These are phyloP conservation scores for Thamnaconus septentrionalis DNA, from an alignment of 2,113 vertebrate genomes.

Conservation along the genomic window DNA sequence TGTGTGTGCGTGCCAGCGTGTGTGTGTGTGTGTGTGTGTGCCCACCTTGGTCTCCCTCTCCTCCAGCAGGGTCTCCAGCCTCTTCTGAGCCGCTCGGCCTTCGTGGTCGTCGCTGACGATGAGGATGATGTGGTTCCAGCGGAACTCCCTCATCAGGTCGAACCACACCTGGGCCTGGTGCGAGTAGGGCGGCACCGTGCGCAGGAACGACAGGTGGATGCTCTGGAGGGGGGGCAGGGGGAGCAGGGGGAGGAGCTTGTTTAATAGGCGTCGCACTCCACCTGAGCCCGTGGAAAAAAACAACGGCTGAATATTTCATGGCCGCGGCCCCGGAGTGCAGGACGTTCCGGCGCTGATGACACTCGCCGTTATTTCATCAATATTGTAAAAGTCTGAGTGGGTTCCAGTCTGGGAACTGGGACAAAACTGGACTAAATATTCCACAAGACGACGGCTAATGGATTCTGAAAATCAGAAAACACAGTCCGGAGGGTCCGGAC, in stretches of 20 bases:
- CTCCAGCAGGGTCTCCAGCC: constrained; percentile 95
- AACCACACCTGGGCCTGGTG: constrained; percentile 99
- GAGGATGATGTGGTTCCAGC: constrained; percentile 97
- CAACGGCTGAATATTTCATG: constrained; percentile 28
- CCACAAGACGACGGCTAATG: neutral
- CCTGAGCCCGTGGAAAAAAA: no score
- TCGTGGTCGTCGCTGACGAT: constrained; percentile 98
- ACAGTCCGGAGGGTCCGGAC: neutral
- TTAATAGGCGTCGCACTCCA: no score
- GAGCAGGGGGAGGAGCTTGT: neutral
- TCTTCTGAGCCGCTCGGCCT: constrained; percentile 95
- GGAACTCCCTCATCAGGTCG: constrained; percentile 97
- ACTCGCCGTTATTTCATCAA: constrained; percentile 19
- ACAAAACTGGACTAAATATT: constrained; percentile 20
- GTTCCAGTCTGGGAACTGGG: constrained; percentile 18
- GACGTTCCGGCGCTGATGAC: constrained; percentile 16
- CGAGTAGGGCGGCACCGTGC: constrained; percentile 95
- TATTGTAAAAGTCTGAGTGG: constrained; percentile 24
- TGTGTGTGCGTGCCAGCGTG: no score
- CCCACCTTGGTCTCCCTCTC: constrained; percentile 97
- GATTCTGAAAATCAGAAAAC: no score
- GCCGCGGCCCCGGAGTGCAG: neutral
- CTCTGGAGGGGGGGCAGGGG: constrained; percentile 81
- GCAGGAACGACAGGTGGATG: constrained; percentile 96
- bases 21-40: no score